phyloP scores from a whole-genome alignment of 2,888 invertebrate species.

The Colletes collaris region DNA sequence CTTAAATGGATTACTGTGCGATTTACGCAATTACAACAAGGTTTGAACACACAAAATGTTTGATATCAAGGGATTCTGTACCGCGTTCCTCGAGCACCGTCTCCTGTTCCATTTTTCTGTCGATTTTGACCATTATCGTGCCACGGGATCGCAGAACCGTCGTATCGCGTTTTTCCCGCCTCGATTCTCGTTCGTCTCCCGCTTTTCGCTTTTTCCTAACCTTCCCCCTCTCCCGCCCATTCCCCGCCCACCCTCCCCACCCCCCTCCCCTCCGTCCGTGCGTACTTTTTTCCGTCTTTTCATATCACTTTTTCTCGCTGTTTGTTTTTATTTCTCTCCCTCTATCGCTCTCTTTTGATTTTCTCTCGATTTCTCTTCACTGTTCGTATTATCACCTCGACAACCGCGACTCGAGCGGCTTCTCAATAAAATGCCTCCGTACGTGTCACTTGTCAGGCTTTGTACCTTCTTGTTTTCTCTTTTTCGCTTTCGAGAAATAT shows the following conservation, averaged over 20 bases:
- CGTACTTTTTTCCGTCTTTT: constrained; percentile 25
- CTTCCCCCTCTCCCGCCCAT: too few relatives aligned
- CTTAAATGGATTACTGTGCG: too few relatives aligned
- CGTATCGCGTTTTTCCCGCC: constrained; percentile 17
- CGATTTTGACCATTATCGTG: not conserved
- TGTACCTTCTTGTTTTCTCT: constrained; percentile 58
- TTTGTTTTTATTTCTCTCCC: constrained; percentile 27
- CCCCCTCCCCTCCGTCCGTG: not conserved
- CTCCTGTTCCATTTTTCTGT: constrained; percentile 8
- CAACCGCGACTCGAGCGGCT: constrained; percentile 73
- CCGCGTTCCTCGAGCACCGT: constrained; percentile 1
- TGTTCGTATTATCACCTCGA: constrained; percentile 47
- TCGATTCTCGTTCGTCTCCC: constrained; percentile 1
- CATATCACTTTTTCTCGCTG: constrained; percentile 15
- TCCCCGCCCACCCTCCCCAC: not conserved
- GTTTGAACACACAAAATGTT: not conserved
- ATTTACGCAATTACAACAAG: too few relatives aligned
- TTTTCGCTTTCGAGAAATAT: constrained; percentile 52
- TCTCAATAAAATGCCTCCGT: constrained; percentile 83
- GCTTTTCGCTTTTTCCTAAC: too few relatives aligned
- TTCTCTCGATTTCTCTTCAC: constrained; percentile 35
- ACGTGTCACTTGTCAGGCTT: constrained; percentile 68
- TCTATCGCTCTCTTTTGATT: constrained; percentile 21
- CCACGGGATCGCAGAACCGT: constrained; percentile 12
- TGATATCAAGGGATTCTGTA: not conserved